Conservation (phyloP, 2,113 vertebrate species). For the Chitala chitala region DNA sequence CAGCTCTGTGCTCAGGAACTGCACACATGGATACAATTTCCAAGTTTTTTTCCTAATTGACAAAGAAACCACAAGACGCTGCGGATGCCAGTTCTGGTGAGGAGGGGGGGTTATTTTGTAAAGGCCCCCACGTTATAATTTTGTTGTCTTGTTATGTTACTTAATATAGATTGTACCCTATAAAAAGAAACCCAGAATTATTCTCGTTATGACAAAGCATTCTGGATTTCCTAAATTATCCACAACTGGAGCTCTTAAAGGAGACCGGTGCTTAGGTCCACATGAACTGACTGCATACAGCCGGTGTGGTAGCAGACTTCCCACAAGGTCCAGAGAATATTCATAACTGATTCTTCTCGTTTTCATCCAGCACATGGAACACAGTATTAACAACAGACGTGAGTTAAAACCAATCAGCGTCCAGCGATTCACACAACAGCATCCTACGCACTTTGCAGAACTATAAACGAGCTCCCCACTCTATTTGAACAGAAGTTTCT, state of each 20-base stretch:
- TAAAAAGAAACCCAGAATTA: conserved; percentile 70
- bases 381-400: neutral
- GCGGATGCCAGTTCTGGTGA: conserved; percentile 33
- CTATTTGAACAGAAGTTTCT: too few species aligned
- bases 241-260: conserved; percentile 24
- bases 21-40: conserved; percentile 48
- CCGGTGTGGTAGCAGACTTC: too few species aligned
- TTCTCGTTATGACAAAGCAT: conserved; percentile 66
- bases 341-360: conserved; percentile 20
- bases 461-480: too few species aligned
- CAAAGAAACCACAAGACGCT: conserved; percentile 38
- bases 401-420: too few species aligned
- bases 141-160: conserved; percentile 69
- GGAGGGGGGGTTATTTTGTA: conserved; percentile 54
- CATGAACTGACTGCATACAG: conserved; percentile 26
- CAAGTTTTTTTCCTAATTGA: conserved; percentile 39
- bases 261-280: conserved; percentile 21
- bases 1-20: conserved; percentile 32
- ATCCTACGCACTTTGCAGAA: too few species aligned
- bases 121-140: conserved; percentile 48
- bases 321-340: neutral
- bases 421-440: too few species aligned
- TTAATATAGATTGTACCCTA: conserved; percentile 68
- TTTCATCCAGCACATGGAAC: conserved; percentile 22
- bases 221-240: conserved; percentile 43